Conservation (phyloP, 2,113 vertebrate genomes). For the Tragelaphus buxtoni region DNA sequence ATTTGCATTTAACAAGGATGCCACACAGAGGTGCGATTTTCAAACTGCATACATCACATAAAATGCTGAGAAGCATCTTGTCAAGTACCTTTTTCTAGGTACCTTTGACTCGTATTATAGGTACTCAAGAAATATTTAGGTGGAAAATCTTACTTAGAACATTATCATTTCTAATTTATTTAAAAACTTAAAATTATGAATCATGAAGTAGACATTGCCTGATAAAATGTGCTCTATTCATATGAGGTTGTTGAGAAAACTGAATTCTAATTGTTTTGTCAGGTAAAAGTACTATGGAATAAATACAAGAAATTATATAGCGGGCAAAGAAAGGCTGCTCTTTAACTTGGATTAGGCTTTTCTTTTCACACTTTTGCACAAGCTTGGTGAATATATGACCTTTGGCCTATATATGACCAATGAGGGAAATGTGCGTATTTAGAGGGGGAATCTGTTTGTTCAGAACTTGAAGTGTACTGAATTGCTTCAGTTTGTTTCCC, state of each 20-base stretch:
- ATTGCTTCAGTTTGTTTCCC: neutral
- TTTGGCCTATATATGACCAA: neutral
- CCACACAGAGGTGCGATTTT: neutral
- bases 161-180: neutral
- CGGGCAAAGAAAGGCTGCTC: neutral
- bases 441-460: neutral
- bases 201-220: neutral
- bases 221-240: neutral
- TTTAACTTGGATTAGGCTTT: neutral
- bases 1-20: neutral
- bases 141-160: neutral
- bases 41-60: neutral
- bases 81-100: neutral
- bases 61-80: neutral
- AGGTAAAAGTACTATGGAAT: neutral
- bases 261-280: neutral
- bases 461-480: neutral
- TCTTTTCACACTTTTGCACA: neutral
- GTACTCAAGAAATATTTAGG: neutral
- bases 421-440: neutral
- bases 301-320: neutral
- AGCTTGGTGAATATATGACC: neutral
- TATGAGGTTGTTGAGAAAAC: neutral
- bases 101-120: neutral
- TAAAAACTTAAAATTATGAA: neutral